phyloP scores from a whole-genome alignment of 2,888 invertebrate genomes.

The Taphrorychus bicolor region DNA sequence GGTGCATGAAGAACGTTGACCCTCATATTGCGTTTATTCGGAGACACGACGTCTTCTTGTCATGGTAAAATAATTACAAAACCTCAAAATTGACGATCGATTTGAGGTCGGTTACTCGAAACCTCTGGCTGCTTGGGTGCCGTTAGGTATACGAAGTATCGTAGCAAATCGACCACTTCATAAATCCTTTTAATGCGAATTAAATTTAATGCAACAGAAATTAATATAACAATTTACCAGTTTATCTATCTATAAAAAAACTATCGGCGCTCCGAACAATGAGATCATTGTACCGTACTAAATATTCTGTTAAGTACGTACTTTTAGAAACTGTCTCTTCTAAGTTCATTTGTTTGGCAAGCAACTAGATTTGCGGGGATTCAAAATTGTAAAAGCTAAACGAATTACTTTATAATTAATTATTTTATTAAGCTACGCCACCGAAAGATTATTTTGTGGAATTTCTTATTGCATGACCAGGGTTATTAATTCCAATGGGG shows the following conservation, averaged over 20 bases:
- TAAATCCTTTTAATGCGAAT: neutral
- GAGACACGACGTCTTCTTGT: neutral
- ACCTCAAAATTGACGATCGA: neutral
- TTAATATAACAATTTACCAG: neutral
- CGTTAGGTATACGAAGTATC: no score
- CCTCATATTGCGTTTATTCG: neutral
- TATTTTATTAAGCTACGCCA: no score
- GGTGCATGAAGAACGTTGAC: neutral
- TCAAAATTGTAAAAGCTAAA: no score
- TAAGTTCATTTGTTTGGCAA: neutral
- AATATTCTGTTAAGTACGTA: constrained; percentile 3
- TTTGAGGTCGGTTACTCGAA: no score
- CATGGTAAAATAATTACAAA: neutral
- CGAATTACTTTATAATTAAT: no score
- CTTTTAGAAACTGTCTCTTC: constrained; percentile 7
- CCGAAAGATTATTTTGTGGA: neutral
- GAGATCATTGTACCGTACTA: constrained; percentile 8
- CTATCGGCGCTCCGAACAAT: neutral
- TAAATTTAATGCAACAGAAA: no score
- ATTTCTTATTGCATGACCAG: neutral
- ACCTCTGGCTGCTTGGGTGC: no score
- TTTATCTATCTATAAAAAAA: neutral
- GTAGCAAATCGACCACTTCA: no score
- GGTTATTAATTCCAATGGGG: neutral
- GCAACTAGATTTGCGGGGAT: no score